A percentile compares a stretch with the other conserved stretches of the same genome.
Evolutionary conservation across 2,113 vertebrate species (phyloP).

Genomic region (Oophaga pumilio): DNA sequence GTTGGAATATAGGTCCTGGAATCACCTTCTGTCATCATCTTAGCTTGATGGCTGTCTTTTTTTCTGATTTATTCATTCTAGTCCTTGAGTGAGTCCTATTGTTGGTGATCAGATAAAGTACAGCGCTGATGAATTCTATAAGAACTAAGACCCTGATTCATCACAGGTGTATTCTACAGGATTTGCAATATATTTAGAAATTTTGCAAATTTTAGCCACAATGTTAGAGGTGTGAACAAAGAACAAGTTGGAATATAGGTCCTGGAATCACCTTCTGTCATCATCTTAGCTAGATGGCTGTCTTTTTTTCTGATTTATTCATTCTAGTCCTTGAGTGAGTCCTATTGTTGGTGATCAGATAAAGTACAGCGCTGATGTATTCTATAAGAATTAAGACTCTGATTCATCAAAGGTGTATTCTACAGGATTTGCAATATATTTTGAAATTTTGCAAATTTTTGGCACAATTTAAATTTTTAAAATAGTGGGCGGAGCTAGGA

Average conservation of each 20-base stretch:
- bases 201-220: no score
- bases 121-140: neutral
- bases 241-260: neutral
- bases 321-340: neutral
- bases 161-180: no score
- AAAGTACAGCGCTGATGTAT: neutral
- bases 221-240: neutral
- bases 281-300: neutral
- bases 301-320: neutral
- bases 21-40: neutral
- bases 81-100: neutral
- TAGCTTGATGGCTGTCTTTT: neutral
- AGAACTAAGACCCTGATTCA: neutral
- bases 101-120: neutral
- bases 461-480: no score
- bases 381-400: neutral
- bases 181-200: no score
- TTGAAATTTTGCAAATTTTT: no score
- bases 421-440: no score
- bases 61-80: neutral
- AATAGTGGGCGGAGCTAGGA: no score
- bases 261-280: no score
- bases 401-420: no score
- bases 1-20: neutral
- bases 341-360: neutral